phyloP scores from a whole-genome alignment of 2,888 invertebrate species.

The Ophion ventricosus region DNA sequence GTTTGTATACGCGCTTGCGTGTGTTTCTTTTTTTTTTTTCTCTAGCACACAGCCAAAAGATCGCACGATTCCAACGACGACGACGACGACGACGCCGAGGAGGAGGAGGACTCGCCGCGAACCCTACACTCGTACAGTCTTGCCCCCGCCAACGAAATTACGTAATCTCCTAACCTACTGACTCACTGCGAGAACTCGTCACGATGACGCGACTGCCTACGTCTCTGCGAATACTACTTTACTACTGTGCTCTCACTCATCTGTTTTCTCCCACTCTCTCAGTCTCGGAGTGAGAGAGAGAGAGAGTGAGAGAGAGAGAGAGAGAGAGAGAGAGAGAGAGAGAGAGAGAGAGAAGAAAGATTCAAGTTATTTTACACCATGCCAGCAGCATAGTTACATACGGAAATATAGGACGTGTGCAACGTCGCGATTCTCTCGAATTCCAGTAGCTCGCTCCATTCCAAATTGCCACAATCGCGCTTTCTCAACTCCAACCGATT shows the following conservation, averaged over 20 bases:
- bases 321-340: background rate
- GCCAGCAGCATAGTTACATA: background rate
- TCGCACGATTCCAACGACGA: background rate
- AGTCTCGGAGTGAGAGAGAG: background rate
- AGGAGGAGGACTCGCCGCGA: conserved; percentile 57
- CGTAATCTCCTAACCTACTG: conserved; percentile 77
- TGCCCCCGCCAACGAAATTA: conserved; percentile 72
- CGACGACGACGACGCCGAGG: conserved; percentile 39
- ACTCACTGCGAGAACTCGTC: conserved; percentile 71
- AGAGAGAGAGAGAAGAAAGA: background rate
- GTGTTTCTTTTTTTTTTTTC: conserved; percentile 5
- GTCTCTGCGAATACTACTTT: conserved; percentile 31
- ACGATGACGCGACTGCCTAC: conserved; percentile 58
- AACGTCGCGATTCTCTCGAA: background rate
- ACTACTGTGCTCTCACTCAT: conserved; percentile 27
- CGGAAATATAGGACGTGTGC: too few species aligned
- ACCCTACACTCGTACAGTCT: conserved; percentile 29
- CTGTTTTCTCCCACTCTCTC: background rate
- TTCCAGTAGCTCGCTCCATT: background rate
- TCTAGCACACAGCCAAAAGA: background rate
- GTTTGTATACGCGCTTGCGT: background rate
- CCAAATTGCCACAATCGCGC: background rate
- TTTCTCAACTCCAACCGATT: too few species aligned
- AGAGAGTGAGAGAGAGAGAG: background rate
- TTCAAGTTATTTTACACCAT: background rate